These are phyloP conservation scores for Drosophila lacertosa DNA, from an alignment of 1,140 invertebrate species.

Conservation along the genomic window DNA sequence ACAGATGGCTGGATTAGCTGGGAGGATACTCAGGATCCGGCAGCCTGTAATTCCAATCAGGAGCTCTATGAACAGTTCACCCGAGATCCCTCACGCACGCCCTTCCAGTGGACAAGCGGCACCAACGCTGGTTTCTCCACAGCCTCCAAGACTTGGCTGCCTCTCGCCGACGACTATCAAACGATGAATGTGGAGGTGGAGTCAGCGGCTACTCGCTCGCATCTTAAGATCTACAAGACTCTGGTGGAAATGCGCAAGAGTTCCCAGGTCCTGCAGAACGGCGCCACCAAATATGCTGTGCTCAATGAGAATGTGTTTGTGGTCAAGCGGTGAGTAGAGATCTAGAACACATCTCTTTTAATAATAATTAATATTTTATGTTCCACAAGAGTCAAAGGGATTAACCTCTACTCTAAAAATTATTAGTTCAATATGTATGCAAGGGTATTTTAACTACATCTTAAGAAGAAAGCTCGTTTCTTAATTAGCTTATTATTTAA, in stretches of 20 bases:
- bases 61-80: constrained; percentile 84
- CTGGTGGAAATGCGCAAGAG: constrained; percentile 56
- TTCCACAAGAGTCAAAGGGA: too few relatives aligned
- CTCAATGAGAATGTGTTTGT: constrained; percentile 81
- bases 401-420: too few relatives aligned
- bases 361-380: too few relatives aligned
- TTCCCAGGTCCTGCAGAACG: constrained; percentile 71
- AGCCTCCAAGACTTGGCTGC: constrained; percentile 86
- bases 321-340: constrained; percentile 68
- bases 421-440: too few relatives aligned
- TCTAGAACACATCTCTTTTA: too few relatives aligned
- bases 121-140: constrained; percentile 85
- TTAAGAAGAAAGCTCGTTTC: too few relatives aligned
- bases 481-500: too few relatives aligned
- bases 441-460: too few relatives aligned
- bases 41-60: constrained; percentile 85
- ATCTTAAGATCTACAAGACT: constrained; percentile 75
- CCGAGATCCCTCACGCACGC: constrained; percentile 89
- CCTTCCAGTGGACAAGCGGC: constrained; percentile 90
- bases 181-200: constrained; percentile 85
- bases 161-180: constrained; percentile 86
- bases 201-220: constrained; percentile 48
- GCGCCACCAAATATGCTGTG: constrained; percentile 71
- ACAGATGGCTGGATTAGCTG: constrained; percentile 86
- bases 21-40: constrained; percentile 85